Evolutionary conservation across 2,113 vertebrate genomes (phyloP).

Genomic region (Sinocyclocheilus anophthalmus): DNA sequence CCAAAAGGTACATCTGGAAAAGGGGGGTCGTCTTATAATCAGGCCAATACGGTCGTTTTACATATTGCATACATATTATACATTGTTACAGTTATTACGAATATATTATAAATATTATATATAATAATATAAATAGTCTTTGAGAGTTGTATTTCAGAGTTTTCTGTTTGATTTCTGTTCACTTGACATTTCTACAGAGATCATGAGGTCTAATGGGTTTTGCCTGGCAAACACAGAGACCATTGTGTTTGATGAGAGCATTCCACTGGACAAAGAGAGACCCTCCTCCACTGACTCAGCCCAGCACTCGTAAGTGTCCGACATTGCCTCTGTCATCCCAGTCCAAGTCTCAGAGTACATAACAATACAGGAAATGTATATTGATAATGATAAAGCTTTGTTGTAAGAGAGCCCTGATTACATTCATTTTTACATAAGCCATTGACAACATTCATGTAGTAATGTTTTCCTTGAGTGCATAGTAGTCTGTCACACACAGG

Average conservation of each 20-base stretch:
- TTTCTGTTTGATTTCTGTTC: not conserved
- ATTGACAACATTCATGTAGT: not conserved
- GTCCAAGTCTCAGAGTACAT: not conserved
- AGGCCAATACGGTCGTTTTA: too few relatives aligned
- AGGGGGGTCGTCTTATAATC: too few relatives aligned
- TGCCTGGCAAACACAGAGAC: conserved; percentile 98
- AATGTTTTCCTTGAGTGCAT: conserved; percentile 55
- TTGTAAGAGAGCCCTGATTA: conserved; percentile 19
- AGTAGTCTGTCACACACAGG: conserved; percentile 61
- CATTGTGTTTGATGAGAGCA: conserved; percentile 90
- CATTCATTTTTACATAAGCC: conserved; percentile 26
- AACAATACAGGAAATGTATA: not conserved
- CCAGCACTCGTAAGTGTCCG: conserved; percentile 82
- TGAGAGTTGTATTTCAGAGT: too few relatives aligned
- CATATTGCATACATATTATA: too few relatives aligned
- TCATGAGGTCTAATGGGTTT: conserved; percentile 97
- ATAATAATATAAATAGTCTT: too few relatives aligned
- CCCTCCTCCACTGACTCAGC: conserved; percentile 83
- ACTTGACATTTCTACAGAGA: conserved; percentile 76
- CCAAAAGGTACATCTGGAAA: too few relatives aligned
- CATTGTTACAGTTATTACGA: too few relatives aligned
- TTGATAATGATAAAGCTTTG: not conserved
- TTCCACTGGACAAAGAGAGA: conserved; percentile 86
- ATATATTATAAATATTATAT: too few relatives aligned
- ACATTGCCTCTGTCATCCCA: not conserved